A percentile compares a stretch with the other conserved stretches of the same genome.
Evolutionary conservation across 92 coral and sea anemone species (phyloP).

Genomic region (Hydrozoanthus gracilis): DNA sequence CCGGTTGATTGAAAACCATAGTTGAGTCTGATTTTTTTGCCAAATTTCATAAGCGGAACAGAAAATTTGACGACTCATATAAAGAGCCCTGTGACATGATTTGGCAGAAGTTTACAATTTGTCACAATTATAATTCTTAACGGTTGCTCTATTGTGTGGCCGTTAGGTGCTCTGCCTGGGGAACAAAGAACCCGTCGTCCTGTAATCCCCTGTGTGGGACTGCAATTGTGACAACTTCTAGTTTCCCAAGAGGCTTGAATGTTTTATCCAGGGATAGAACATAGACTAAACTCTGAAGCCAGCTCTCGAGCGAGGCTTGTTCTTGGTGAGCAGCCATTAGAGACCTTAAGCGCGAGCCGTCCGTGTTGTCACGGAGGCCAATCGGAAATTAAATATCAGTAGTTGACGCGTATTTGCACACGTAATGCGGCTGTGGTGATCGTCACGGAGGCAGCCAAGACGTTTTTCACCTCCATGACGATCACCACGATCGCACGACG

Average conservation of each 20-base stretch:
- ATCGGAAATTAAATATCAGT: too few species aligned
- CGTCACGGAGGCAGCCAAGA: too few species aligned
- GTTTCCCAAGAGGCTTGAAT: conserved; percentile 33
- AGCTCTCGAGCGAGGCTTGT: conserved; percentile 59
- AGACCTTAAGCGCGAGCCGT: too few species aligned
- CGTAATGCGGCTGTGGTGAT: too few species aligned
- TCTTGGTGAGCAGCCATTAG: conserved; percentile 56
- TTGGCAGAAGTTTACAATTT: conserved; percentile 14
- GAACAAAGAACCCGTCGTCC: conserved; percentile 35
- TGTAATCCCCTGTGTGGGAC: conserved; percentile 35
- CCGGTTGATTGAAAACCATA: conserved; percentile 47
- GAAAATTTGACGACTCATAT: conserved; percentile 29
- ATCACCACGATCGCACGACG: too few species aligned
- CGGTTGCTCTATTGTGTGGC: conserved; percentile 43
- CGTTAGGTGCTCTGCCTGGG: conserved; percentile 44
- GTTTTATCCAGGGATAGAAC: conserved; percentile 56
- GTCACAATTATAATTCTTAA: conserved; percentile 38
- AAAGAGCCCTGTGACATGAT: background rate
- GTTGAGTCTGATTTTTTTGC: conserved; percentile 26
- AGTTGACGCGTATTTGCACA: too few species aligned
- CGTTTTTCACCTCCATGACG: too few species aligned
- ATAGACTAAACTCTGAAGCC: conserved; percentile 56
- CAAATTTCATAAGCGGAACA: conserved; percentile 3
- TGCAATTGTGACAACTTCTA: conserved; percentile 10
- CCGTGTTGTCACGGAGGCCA: too few species aligned